These are phyloP conservation scores for Lophius americanus DNA, from an alignment of 2,797 vertebrate genomes.

Conservation along the genomic window DNA sequence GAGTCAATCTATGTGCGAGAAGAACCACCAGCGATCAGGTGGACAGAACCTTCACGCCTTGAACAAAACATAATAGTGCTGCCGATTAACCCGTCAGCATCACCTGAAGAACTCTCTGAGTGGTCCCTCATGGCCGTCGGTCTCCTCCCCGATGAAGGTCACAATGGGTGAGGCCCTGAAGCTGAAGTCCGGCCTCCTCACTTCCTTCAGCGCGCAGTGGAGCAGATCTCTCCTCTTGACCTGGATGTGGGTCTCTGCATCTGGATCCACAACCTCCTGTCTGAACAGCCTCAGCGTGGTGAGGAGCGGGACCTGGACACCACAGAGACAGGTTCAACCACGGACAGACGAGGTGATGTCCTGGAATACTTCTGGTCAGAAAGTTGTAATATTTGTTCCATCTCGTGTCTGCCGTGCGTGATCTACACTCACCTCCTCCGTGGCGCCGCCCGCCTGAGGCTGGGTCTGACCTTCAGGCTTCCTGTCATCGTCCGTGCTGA, in stretches of 20 bases:
- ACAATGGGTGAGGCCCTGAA: slow-evolving; percentile 61
- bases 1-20: slow-evolving; percentile 57
- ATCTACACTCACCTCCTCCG: slow-evolving; percentile 39
- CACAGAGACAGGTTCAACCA: slow-evolving; percentile 1
- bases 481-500: not conserved
- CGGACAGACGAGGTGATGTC: not conserved
- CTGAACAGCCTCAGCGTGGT: slow-evolving; percentile 47
- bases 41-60: no score
- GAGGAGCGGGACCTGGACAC: slow-evolving; percentile 26
- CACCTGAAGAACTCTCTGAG: slow-evolving; percentile 77
- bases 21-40: not conserved
- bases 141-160: slow-evolving; percentile 64
- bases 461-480: not conserved
- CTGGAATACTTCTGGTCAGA: not conserved
- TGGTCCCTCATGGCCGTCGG: slow-evolving; percentile 36
- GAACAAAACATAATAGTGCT: not conserved
- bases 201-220: slow-evolving; percentile 25
- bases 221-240: slow-evolving; percentile 53
- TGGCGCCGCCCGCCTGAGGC: not conserved
- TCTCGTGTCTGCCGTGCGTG: not conserved
- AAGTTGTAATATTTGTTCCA: not conserved
- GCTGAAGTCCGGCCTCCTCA: slow-evolving; percentile 59
- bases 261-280: slow-evolving; percentile 8
- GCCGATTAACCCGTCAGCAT: no score
- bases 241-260: slow-evolving; percentile 21